phyloP scores from a whole-genome alignment of 2,113 vertebrate species.

The Nerophis lumbriciformis region DNA sequence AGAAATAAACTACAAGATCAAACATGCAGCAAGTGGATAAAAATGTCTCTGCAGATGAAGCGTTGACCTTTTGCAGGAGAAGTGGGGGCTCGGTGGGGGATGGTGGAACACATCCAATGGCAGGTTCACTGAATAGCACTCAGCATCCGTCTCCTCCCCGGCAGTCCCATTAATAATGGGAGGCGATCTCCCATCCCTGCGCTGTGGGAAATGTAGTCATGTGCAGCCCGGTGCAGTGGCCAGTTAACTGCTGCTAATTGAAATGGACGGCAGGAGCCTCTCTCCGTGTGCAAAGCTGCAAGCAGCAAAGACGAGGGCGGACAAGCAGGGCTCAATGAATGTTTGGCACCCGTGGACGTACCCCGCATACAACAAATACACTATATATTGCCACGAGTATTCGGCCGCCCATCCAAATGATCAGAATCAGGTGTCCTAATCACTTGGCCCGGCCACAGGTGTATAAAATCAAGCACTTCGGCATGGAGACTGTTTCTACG shows the following conservation, averaged over 20 bases:
- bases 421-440: no score
- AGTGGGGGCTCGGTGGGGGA: slow-evolving; percentile 16
- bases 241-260: slow-evolving; percentile 66
- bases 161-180: slow-evolving; percentile 58
- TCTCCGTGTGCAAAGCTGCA: slow-evolving; percentile 52
- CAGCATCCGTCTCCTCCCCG: slow-evolving; percentile 47
- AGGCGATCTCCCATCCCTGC: slow-evolving; percentile 50
- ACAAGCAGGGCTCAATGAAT: background rate
- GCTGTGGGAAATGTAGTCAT: slow-evolving; percentile 66
- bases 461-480: no score
- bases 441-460: no score
- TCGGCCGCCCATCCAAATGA: no score
- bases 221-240: slow-evolving; percentile 57
- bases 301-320: slow-evolving; percentile 4
- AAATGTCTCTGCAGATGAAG: slow-evolving; percentile 8
- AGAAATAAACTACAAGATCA: slow-evolving; percentile 25
- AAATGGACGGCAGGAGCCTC: slow-evolving; percentile 59
- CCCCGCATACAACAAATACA: background rate
- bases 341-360: background rate
- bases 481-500: no score
- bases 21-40: slow-evolving; percentile 3
- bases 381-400: no score
- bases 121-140: slow-evolving; percentile 40
- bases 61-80: slow-evolving; percentile 43
- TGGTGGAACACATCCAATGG: slow-evolving; percentile 48